Conservation (phyloP, 2,113 vertebrate genomes). For the Osmerus mordax region DNA sequence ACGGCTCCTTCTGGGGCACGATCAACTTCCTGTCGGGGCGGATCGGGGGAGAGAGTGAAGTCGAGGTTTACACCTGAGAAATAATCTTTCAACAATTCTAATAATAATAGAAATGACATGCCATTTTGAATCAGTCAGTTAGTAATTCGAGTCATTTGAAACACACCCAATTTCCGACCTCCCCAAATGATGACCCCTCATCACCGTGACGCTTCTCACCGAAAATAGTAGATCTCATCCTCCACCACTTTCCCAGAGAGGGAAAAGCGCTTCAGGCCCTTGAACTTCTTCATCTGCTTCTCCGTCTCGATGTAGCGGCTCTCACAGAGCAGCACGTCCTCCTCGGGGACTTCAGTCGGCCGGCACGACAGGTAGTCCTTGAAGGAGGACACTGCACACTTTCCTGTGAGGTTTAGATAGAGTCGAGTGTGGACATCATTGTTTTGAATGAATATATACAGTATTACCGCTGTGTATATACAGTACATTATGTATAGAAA, state of each 20-base stretch:
- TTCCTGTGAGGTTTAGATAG: slow-evolving; percentile 71
- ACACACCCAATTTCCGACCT: too few species aligned
- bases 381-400: slow-evolving; percentile 92
- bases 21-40: slow-evolving; percentile 85
- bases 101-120: background rate
- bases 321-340: slow-evolving; percentile 92
- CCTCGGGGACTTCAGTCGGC: slow-evolving; percentile 93
- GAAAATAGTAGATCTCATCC: slow-evolving; percentile 98
- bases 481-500: too few species aligned
- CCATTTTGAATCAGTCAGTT: background rate
- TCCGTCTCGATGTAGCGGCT: slow-evolving; percentile 98
- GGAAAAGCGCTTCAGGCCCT: slow-evolving; percentile 95
- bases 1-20: slow-evolving; percentile 95
- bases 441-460: background rate
- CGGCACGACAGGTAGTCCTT: slow-evolving; percentile 97
- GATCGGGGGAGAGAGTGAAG: too few species aligned
- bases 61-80: background rate
- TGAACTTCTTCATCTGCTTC: slow-evolving; percentile 99
- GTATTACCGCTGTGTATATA: background rate
- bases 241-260: slow-evolving; percentile 96
- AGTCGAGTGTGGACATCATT: background rate
- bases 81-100: too few species aligned
- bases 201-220: slow-evolving; percentile 66
- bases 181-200: too few species aligned
- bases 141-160: too few species aligned